Evolutionary conservation across 2,797 vertebrate species (phyloP), one percentile per base, ranked within the genome.

Genomic region (Xyrichtys novacula): DNA sequence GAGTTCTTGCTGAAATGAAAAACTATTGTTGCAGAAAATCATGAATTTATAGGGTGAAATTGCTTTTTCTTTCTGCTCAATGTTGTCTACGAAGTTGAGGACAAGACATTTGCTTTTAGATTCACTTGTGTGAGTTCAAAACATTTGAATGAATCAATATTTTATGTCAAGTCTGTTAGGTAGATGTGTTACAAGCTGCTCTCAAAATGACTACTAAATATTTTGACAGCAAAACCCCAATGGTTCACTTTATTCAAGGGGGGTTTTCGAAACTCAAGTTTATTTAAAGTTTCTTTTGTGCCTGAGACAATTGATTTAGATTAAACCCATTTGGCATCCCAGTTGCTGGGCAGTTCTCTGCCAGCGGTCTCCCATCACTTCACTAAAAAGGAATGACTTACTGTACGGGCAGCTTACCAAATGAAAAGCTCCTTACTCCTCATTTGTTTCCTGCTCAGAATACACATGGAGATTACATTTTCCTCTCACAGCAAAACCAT

Each of bases 381-480:
- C 72, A 62, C 58, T 72, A 25, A 68, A 60, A 87, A 83, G 80
- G n/a, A 86, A 88, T 80, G 71, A 78, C 64, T 56, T 73, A 62
- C 39, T 70, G 50, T 65, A 58, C 19, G 73, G 75, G 73, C 83
- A 72, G 55, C 44, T 76, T 59, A 72, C 74, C 76, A 82, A 85
- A 83, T 71, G 60, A 74, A 83, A 84, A 78, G 36, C 64, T 62
- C 43, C 4, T 54, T 26, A 26, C 52, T 70, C 58, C 48, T 81
- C 65, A 56, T 85, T 84, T 81, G 71, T 72, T 75, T 72, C 69
- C 62, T 23, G 11, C 54, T 62, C 46, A 61, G 52, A 80, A 78
- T 49, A 74, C 69, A 74, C 46, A 62, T 46, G 40, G 52, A 77
- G 61, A 78, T 81, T 76, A 74, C 74, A 71, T 78, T 81, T 84